A percentile compares a stretch with the other conserved stretches of the same genome.
Conservation (phyloP, 2,888 invertebrate genomes). For the Drosophila yooni region DNA sequence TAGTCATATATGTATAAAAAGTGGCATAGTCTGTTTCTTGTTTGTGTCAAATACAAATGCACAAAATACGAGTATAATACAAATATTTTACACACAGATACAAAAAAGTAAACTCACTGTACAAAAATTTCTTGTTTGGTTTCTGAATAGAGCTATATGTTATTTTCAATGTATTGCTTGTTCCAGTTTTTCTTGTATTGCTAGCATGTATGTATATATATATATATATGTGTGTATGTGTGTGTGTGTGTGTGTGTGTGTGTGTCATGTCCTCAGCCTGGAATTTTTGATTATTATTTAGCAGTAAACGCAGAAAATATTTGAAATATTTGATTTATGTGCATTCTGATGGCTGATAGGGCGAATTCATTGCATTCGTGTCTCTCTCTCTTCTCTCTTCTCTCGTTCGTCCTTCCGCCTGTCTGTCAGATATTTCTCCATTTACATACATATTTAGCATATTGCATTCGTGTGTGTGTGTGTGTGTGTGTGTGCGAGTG, state of each 20-base stretch:
- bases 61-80: slow-evolving; percentile 73
- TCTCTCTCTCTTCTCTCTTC: slow-evolving; percentile 14
- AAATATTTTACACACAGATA: slow-evolving; percentile 71
- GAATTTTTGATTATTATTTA: slow-evolving; percentile 77
- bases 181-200: slow-evolving; percentile 24
- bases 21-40: slow-evolving; percentile 67
- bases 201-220: slow-evolving; percentile 4
- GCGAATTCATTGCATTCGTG: slow-evolving; percentile 64
- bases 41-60: slow-evolving; percentile 71
- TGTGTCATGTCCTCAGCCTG: slow-evolving; percentile 44
- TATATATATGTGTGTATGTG: slow-evolving; percentile 14
- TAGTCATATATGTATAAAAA: slow-evolving; percentile 67
- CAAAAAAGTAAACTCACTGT: slow-evolving; percentile 73
- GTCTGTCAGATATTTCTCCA: slow-evolving; percentile 37
- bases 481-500: slow-evolving; percentile 11
- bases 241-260: slow-evolving; percentile 11
- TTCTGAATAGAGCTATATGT: slow-evolving; percentile 44
- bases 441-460: slow-evolving; percentile 60
- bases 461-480: slow-evolving; percentile 30
- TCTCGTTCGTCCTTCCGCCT: slow-evolving; percentile 11
- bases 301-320: slow-evolving; percentile 75
- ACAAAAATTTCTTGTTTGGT: slow-evolving; percentile 59
- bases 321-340: slow-evolving; percentile 76
- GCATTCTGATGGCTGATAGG: slow-evolving; percentile 64
- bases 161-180: slow-evolving; percentile 23